phyloP scores from a whole-genome alignment of 2,797 vertebrate species.

The Macropus fuliginosus region DNA sequence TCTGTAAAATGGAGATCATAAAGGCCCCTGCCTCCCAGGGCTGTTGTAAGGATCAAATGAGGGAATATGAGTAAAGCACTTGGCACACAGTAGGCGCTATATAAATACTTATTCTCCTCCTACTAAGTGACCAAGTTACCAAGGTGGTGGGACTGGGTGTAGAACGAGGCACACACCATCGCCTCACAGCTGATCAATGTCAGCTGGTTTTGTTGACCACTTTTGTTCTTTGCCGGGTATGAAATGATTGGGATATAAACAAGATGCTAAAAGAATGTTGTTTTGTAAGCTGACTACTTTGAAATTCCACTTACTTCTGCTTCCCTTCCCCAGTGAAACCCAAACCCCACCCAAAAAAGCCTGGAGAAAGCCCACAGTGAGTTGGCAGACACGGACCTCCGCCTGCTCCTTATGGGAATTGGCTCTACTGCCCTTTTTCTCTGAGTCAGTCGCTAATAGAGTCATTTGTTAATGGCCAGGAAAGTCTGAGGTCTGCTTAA shows the following conservation, averaged over 20 bases:
- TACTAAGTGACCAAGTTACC: neutral
- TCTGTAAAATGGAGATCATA: neutral
- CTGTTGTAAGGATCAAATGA: neutral
- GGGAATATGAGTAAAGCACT: neutral
- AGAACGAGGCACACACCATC: neutral
- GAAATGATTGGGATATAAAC: neutral
- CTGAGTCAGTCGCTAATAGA: constrained; percentile 16
- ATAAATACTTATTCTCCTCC: neutral
- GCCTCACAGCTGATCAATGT: neutral
- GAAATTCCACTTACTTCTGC: neutral
- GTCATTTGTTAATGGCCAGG: constrained; percentile 22
- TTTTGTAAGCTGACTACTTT: neutral
- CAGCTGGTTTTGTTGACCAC: neutral
- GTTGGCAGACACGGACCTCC: neutral
- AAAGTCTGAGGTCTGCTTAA: neutral
- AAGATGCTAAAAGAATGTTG: neutral
- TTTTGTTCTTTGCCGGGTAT: neutral
- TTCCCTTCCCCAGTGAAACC: constrained; percentile 21
- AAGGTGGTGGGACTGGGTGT: neutral
- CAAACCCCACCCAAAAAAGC: neutral
- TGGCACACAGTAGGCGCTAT: neutral
- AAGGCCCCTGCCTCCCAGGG: neutral
- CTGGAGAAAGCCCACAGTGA: neutral
- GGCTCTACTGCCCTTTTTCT: constrained; percentile 24
- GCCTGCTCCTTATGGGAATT: constrained; percentile 16